Conservation (phyloP, 2,888 invertebrate genomes). For the Mantis religiosa region DNA sequence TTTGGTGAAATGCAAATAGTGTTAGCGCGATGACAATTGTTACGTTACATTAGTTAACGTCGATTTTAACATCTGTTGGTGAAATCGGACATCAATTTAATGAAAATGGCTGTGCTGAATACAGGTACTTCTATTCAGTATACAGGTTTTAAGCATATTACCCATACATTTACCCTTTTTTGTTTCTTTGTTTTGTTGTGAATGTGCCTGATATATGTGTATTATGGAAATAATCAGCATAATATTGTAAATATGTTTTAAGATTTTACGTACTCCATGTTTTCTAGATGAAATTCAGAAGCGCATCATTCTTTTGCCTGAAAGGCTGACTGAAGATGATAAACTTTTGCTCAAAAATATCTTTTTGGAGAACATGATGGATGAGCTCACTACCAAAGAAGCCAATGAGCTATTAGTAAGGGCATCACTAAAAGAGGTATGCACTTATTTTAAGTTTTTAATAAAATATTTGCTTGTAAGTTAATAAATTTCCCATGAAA, state of each 20-base stretch:
- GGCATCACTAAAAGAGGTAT: constrained; percentile 62
- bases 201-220: too few species aligned
- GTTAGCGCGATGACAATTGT: too few species aligned
- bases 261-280: background rate
- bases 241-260: background rate
- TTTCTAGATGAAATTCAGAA: constrained; percentile 55
- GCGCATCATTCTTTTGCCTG: constrained; percentile 73
- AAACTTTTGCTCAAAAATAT: constrained; percentile 61
- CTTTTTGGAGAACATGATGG: constrained; percentile 56
- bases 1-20: too few species aligned
- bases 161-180: too few species aligned
- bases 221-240: too few species aligned
- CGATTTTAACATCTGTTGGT: too few species aligned
- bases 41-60: too few species aligned
- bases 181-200: too few species aligned
- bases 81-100: too few species aligned
- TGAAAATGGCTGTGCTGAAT: too few species aligned
- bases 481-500: background rate
- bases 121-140: too few species aligned
- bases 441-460: constrained; percentile 18
- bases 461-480: background rate
- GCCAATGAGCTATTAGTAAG: constrained; percentile 78
- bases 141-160: too few species aligned
- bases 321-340: constrained; percentile 61
- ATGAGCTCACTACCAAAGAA: constrained; percentile 69